Evolutionary conservation across 2,888 invertebrate species (phyloP), one percentile per base, ranked within the genome.

Genomic region (Epicampocera succincta): DNA sequence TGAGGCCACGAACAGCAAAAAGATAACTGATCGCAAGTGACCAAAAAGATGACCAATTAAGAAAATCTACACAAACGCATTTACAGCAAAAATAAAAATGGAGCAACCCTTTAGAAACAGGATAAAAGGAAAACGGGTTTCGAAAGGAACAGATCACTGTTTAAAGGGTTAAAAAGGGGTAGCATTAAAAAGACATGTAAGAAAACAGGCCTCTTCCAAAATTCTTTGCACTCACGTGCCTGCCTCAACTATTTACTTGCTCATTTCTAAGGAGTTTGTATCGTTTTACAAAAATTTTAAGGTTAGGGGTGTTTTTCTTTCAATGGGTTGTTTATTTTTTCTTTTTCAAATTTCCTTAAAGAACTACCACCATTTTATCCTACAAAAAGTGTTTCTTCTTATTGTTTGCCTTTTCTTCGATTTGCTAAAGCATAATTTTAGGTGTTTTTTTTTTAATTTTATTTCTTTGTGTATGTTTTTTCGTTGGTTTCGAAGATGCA

Each of bases 1-100:
- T 74, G 63, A 77, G 19, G 38, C 73, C 77, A 74, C 81, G 77
- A 78, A 78, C 74, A 58, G 74, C 66, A 71, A 65, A 82, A 69
- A 60, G 15, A 12, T n/a, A 82, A 82, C 81, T 82, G 81, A 82
- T 82, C 81, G 42, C 58, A 78, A 82, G 77, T 82, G 81, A 82
- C 78, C 81, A 82, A 78, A 56, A 44, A 29, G 69, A 82, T 71
- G 77, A 60, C 65, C 77, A 69, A 42, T 50, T 33, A 68, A 42
- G 50, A 48, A 4, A 58, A 25, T n/a, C n/a, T n/a, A n/a, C n/a
- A n/a, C n/a, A n/a, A n/a, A n/a, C n/a, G n/a, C n/a, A n/a, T 44
- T 38, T 50, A 68, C 68, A 29, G 17, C 6, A 19, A 44, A 33
- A 56, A 15, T 33, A 33, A 33, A 33, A 33, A 71, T 80, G 58